Percentiles rank a stretch among this genome's conserved stretches.
These are phyloP conservation scores for Lasiurus cinereus DNA, from an alignment of 2,113 vertebrate genomes.

Conservation along the genomic window DNA sequence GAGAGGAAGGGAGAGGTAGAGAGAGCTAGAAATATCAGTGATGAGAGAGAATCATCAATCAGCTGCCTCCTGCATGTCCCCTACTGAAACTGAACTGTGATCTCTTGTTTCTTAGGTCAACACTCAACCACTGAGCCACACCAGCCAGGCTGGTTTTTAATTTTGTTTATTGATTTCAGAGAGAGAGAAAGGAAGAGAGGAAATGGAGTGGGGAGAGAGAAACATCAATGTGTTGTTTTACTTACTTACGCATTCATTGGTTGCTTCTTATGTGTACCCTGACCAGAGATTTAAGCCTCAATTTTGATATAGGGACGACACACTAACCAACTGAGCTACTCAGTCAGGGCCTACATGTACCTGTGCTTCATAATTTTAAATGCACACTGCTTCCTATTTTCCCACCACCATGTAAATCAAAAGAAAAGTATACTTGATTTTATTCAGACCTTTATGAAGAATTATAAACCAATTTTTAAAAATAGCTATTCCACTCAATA, in stretches of 20 bases:
- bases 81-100: too few species aligned
- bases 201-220: neutral
- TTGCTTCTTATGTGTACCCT: neutral
- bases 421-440: neutral
- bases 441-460: slow-evolving; percentile 41
- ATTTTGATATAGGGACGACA: neutral
- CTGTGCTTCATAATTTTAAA: slow-evolving; percentile 12
- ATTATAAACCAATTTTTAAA: slow-evolving; percentile 35
- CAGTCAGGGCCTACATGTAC: neutral
- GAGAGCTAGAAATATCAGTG: too few species aligned
- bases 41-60: too few species aligned
- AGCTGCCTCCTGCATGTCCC: too few species aligned
- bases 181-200: neutral
- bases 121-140: too few species aligned
- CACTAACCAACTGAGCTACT: neutral
- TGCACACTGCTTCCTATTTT: neutral
- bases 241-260: neutral
- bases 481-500: slow-evolving; percentile 13
- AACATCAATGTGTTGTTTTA: neutral
- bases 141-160: too few species aligned
- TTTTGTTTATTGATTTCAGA: neutral
- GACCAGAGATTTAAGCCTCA: neutral
- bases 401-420: neutral
- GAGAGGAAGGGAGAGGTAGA: too few species aligned
- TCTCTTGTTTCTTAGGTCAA: too few species aligned